A percentile compares a stretch with the other conserved stretches of the same genome.
Evolutionary conservation across 2,113 vertebrate species (phyloP).

Genomic region (Ailurus styani): DNA sequence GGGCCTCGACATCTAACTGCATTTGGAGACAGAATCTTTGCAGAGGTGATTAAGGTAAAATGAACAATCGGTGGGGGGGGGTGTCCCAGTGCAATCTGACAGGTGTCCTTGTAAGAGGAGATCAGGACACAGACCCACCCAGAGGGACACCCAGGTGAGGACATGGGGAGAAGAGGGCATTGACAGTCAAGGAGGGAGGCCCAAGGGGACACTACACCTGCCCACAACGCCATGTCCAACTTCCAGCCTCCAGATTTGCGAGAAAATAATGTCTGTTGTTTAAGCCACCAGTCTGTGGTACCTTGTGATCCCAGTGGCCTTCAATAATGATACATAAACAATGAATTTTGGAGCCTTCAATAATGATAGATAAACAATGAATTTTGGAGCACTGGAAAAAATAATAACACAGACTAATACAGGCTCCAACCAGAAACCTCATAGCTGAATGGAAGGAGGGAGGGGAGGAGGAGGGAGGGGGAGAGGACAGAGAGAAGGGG

Average conservation of each 20-base stretch:
- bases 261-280: neutral
- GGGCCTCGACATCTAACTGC: neutral
- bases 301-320: no score
- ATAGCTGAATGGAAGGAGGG: no score
- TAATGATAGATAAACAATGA: no score
- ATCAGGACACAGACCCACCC: neutral
- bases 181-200: neutral
- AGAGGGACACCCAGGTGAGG: accelerated
- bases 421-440: no score
- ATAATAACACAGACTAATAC: accelerated
- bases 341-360: no score
- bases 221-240: accelerated
- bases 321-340: accelerated
- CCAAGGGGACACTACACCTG: neutral
- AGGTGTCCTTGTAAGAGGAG: neutral
- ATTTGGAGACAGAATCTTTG: neutral
- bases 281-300: accelerated
- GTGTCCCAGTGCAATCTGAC: neutral
- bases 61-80: accelerated
- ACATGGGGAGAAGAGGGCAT: neutral
- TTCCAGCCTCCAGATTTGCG: neutral
- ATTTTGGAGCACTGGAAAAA: no score
- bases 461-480: no score
- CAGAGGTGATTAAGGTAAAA: neutral
- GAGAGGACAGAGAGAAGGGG: neutral